A percentile compares a stretch with the other conserved stretches of the same genome.
phyloP scores from a whole-genome alignment of 2,797 vertebrate genomes.

The Hydrophis major region DNA sequence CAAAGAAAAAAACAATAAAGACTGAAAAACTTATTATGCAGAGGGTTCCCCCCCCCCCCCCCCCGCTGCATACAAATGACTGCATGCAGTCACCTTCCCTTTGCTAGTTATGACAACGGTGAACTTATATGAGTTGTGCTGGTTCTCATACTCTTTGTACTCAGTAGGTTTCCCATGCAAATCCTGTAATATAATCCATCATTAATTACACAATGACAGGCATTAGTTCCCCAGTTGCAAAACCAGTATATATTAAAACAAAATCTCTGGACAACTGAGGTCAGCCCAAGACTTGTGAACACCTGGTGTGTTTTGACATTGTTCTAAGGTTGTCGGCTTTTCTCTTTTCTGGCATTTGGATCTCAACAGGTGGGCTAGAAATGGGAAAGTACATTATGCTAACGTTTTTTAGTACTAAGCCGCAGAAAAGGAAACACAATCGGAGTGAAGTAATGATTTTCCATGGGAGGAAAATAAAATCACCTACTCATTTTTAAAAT shows the following conservation, averaged over 20 bases:
- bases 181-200: conserved; percentile 7
- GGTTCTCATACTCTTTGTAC: conserved; percentile 16
- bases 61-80: neutral
- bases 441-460: neutral
- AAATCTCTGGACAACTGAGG: conserved; percentile 17
- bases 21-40: neutral
- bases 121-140: neutral
- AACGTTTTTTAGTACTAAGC: neutral
- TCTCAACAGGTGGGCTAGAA: conserved; percentile 3
- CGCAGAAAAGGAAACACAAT: neutral
- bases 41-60: no score
- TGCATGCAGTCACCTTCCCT: neutral
- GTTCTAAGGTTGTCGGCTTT: neutral
- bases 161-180: conserved; percentile 26
- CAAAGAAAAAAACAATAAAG: neutral
- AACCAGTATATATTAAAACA: conserved; percentile 16
- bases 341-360: neutral
- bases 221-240: conserved; percentile 17
- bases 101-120: neutral
- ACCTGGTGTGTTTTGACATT: conserved; percentile 22
- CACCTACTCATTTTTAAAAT: neutral
- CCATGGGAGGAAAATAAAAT: neutral
- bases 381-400: neutral
- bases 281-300: conserved; percentile 1
- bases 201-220: conserved; percentile 18